These are phyloP conservation scores for Malurus cyaneus DNA, from an alignment of 2,113 vertebrate species.

Conservation along the genomic window DNA sequence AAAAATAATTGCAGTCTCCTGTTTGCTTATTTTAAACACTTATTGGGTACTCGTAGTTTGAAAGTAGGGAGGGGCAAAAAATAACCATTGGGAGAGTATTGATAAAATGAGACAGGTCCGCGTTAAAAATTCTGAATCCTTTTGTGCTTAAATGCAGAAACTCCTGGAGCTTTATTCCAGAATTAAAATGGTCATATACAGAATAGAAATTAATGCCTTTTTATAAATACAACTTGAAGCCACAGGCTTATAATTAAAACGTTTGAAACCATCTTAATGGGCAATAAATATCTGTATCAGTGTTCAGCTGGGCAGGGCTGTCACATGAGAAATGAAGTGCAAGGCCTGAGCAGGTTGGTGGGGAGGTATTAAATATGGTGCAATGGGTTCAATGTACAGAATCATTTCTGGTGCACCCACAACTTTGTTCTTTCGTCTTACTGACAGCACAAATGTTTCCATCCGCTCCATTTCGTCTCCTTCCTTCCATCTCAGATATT, in stretches of 20 bases:
- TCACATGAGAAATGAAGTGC: not conserved
- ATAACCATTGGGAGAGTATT: not conserved
- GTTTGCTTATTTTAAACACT: not conserved
- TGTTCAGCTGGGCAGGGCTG: not conserved
- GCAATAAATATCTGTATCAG: not conserved
- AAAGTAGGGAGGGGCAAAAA: not conserved
- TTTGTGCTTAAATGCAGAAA: not conserved
- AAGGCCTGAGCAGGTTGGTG: not conserved
- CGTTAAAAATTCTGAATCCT: not conserved
- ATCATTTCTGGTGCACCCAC: not conserved
- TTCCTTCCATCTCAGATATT: conserved; percentile 5
- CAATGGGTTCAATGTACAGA: conserved; percentile 14
- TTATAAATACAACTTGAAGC: not conserved
- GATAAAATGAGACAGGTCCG: not conserved
- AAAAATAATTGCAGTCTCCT: not conserved
- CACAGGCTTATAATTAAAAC: not conserved
- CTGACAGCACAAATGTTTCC: conserved; percentile 2
- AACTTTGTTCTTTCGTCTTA: conserved; percentile 28
- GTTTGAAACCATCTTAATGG: not conserved
- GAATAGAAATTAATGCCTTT: not conserved
- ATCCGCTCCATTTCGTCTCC: conserved; percentile 7
- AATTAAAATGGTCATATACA: not conserved
- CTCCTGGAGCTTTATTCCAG: not conserved
- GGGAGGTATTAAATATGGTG: not conserved
- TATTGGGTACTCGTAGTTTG: not conserved